phyloP scores from a whole-genome alignment of 2,797 vertebrate species.

The Fistularia tabacaria region DNA sequence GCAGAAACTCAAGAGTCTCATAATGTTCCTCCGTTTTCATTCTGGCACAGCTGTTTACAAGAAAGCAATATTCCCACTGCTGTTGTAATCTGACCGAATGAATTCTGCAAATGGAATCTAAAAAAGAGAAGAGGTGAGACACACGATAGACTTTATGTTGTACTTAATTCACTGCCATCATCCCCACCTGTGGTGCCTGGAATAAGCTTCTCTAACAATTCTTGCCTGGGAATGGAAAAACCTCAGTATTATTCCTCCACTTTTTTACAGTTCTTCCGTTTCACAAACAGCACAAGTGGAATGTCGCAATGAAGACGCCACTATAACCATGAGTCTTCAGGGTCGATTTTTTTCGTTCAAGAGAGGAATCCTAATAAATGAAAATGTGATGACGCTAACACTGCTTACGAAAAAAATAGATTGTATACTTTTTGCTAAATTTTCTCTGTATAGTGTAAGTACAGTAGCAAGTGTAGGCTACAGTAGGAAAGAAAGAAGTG shows the following conservation, averaged over 20 bases:
- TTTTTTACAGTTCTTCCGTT: conserved; percentile 23
- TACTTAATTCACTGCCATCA: conserved; percentile 69
- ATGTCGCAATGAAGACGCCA: conserved; percentile 28
- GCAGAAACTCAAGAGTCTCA: too few species aligned
- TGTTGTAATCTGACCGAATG: conserved; percentile 15
- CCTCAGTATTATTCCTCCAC: conserved; percentile 33
- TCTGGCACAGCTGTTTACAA: conserved; percentile 3
- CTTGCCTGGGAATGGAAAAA: conserved; percentile 33
- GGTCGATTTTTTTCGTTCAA: conserved; percentile 17
- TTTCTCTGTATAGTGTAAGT: conserved; percentile 75
- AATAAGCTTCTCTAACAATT: conserved; percentile 41
- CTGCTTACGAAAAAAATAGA: conserved; percentile 46
- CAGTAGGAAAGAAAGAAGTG: conserved; percentile 47
- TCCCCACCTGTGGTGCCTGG: conserved; percentile 71
- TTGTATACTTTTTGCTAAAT: conserved; percentile 60
- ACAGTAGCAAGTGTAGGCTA: conserved; percentile 50
- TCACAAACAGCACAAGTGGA: conserved; percentile 55
- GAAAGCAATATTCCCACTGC: conserved; percentile 59
- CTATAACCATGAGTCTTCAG: conserved; percentile 44
- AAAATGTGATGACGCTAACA: conserved; percentile 30
- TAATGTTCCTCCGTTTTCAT: too few species aligned
- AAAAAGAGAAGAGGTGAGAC: conserved; percentile 30
- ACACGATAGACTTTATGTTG: conserved; percentile 40
- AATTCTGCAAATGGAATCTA: conserved; percentile 22
- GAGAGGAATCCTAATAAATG: conserved; percentile 22